Base-by-base conservation (phyloP, 2,888 invertebrate genomes). In the Hydrotaea cyrtoneurina region DNA sequence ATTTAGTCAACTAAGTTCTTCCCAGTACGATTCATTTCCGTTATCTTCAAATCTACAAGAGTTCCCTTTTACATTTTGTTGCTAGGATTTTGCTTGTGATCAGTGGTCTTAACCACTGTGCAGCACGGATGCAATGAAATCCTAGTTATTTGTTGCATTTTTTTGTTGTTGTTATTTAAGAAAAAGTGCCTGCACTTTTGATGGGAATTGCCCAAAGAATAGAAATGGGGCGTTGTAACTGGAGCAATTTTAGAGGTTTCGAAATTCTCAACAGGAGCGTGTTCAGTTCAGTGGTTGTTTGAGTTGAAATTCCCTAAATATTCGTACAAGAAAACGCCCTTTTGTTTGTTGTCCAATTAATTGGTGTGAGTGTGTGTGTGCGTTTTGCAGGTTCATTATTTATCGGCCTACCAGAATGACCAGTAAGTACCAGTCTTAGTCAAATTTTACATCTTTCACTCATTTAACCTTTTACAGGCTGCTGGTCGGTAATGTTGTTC, bases 261-360 rank as follows among this genome's bases (percentile, higher is more conserved):
- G 2, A 59, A 21, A 62, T 57, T 66, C 79, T 69, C 79, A 73
- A 77, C 78, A 85, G 85, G 82, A 80, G 85, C 43, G 55, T 46
- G 17, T 31, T 66, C 53, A 55, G 59, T 66, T 23, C 31, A 75
- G 17, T 26, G 64, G 19, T 50, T n/a, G 7, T 64, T 23, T 11
- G 21, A 17, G 19, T 26, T 23, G 39, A 2, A 23, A 73, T 78
- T 64, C 74, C 74, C 36, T 69, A 78, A 26, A 53, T 72, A 21
- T 64, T 76, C 64, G 46, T 66, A 73, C 76, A 75, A 53, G 69
- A 77, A 50, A 74, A 82, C 85, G 85, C 85, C 85, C 79, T 77
- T 77, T 77, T 82, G 77, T 85, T 85, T 85, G 82, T 71, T 79
- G 76, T 82, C 74, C 82, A 85, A 85, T 85, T 85, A 85, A 85